These are phyloP conservation scores for Holacanthella duospinosa DNA, from an alignment of 2,888 invertebrate genomes.

Conservation along the genomic window DNA sequence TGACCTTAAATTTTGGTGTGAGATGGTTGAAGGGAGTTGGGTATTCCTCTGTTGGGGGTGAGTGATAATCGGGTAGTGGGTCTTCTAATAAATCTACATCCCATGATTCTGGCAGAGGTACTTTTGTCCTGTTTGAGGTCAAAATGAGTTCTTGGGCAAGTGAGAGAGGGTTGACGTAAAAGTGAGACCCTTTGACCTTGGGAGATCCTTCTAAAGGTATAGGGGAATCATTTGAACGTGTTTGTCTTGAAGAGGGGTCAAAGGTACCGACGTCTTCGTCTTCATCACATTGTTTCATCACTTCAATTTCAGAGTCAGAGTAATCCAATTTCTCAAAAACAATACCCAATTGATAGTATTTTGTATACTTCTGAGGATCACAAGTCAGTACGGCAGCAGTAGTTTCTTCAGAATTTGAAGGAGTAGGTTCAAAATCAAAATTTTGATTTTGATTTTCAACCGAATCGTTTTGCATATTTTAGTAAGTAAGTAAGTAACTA, in stretches of 20 bases:
- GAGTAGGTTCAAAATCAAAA: conserved; percentile 7
- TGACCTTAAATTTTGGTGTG: conserved; percentile 26
- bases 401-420: background rate
- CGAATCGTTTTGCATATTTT: background rate
- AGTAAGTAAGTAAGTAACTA: too few relatives aligned
- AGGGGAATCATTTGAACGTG: too few relatives aligned
- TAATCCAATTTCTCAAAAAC: conserved; percentile 20
- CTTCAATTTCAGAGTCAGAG: conserved; percentile 10
- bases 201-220: background rate
- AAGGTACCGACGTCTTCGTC: conserved; percentile 35
- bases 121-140: background rate
- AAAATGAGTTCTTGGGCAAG: conserved; percentile 28
- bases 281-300: conserved; percentile 26
- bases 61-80: conserved; percentile 29
- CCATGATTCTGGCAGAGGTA: conserved; percentile 10
- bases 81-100: conserved; percentile 17
- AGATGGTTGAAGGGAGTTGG: conserved; percentile 18
- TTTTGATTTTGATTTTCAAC: too few relatives aligned
- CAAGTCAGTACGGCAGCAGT: background rate
- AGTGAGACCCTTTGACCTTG: conserved; percentile 7
- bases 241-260: conserved; percentile 17
- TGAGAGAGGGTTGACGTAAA: conserved; percentile 32
- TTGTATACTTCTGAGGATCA: conserved; percentile 34
- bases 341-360: conserved; percentile 38
- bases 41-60: conserved; percentile 25